A percentile compares a stretch with the other conserved stretches of the same genome.
phyloP scores from a whole-genome alignment of 2,888 invertebrate genomes.

The Orchesella flavescens region DNA sequence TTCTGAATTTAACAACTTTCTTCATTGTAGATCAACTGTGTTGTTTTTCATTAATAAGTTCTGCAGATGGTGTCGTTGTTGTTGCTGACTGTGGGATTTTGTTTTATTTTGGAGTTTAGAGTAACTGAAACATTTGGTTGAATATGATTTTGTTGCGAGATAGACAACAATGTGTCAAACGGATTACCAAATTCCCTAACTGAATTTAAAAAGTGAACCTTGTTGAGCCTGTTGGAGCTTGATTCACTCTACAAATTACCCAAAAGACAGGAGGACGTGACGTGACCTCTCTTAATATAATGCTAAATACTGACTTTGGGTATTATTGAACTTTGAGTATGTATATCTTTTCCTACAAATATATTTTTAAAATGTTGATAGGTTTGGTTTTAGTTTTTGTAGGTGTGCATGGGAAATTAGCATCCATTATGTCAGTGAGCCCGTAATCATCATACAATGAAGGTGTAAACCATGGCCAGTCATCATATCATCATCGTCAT shows the following conservation, averaged over 20 bases:
- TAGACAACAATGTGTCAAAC: too few relatives aligned
- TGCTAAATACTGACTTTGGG: not conserved
- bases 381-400: slow-evolving; percentile 18
- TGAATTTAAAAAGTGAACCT: too few relatives aligned
- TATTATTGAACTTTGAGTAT: not conserved
- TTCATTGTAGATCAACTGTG: too few relatives aligned
- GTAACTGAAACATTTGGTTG: too few relatives aligned
- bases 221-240: slow-evolving; percentile 28
- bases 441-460: slow-evolving; percentile 33
- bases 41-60: too few relatives aligned
- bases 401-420: slow-evolving; percentile 52
- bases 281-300: slow-evolving; percentile 42
- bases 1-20: too few relatives aligned
- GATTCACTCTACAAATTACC: slow-evolving; percentile 41
- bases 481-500: too few relatives aligned
- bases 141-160: too few relatives aligned
- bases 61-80: too few relatives aligned
- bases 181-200: too few relatives aligned
- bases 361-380: slow-evolving; percentile 11
- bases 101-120: too few relatives aligned
- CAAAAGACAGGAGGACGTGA: slow-evolving; percentile 21
- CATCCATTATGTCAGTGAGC: slow-evolving; percentile 56
- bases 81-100: too few relatives aligned
- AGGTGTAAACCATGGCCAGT: slow-evolving; percentile 16
- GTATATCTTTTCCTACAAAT: not conserved